These are phyloP conservation scores for Iphiclides podalirius DNA, from an alignment of 2,888 invertebrate genomes.

Conservation along the genomic window DNA sequence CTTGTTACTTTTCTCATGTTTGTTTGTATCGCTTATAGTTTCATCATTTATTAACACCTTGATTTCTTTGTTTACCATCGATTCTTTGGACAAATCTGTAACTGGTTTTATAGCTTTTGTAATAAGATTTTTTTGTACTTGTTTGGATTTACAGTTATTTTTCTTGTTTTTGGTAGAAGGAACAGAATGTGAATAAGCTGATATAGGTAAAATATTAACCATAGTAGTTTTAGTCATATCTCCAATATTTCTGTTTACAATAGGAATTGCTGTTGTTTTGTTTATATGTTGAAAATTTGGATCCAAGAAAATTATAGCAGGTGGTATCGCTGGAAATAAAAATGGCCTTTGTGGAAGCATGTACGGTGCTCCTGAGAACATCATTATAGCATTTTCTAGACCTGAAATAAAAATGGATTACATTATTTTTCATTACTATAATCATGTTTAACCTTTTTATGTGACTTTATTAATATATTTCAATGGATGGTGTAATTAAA, in stretches of 20 bases:
- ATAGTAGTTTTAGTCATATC: slow-evolving; percentile 73
- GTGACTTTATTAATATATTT: slow-evolving; percentile 5
- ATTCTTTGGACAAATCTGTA: slow-evolving; percentile 7
- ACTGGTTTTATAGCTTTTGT: slow-evolving; percentile 26
- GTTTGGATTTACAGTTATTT: slow-evolving; percentile 46
- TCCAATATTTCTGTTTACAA: slow-evolving; percentile 55
- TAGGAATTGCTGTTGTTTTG: slow-evolving; percentile 49
- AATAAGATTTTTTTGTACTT: slow-evolving; percentile 26
- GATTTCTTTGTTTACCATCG: neutral
- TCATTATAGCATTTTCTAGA: slow-evolving; percentile 64
- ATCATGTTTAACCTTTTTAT: too few relatives aligned
- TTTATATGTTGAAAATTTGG: slow-evolving; percentile 56
- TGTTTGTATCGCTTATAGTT: neutral
- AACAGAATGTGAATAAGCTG: slow-evolving; percentile 68
- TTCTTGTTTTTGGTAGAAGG: slow-evolving; percentile 61
- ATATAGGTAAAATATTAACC: slow-evolving; percentile 73
- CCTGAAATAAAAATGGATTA: too few relatives aligned
- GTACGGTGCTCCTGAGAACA: slow-evolving; percentile 67
- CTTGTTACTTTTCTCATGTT: neutral
- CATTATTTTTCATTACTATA: too few relatives aligned
- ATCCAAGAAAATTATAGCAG: slow-evolving; percentile 65
- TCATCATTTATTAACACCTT: neutral
- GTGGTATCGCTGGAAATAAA: slow-evolving; percentile 60
- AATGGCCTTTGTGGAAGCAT: slow-evolving; percentile 68
- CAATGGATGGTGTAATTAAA: neutral